Base-by-base conservation (phyloP, 2,888 invertebrate species). In the Tenthredo amoena region DNA sequence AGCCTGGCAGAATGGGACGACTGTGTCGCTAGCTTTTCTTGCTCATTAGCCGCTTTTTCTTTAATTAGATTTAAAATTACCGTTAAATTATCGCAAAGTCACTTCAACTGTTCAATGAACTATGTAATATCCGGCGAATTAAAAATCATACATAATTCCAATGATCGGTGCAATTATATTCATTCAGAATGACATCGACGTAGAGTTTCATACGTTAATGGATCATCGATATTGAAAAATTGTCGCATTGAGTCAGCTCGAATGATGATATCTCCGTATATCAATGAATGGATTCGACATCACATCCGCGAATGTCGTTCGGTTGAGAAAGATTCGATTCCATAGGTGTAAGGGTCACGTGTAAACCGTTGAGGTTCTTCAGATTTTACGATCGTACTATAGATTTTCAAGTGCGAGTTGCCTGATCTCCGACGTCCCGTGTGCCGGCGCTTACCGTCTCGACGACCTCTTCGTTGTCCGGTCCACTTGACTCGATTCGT, bases 381-480 rank as follows among this genome's bases (percentile, higher is more conserved):
- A 62, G 40, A 62, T 81, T 62, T 81, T 37, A 81, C 26, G 58
- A 58, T 58, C 81, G 5, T 62, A 40, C 81, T 55, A 40, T 40
- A 62, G 58, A 62, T 81, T 62, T 81, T 81, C 62, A 81, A 81
- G 81, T 81, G 81, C 62, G 62, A 81, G 18, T 81, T 50, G 15
- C 40, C 26, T 40, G 77, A 47, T 77, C 50, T 34, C 10, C 47
- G 47, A 76, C 31, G 76, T 76, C 76, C 47, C 47, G 47, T 76
- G 76, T 26, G 77, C 55, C 34, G 77, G 55, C 21, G 81, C 58
- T 81, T 31, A 81, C 34, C 81, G 58, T 81, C 62, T 58, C 81
- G 62, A 81, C 81, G 81, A 81, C 81, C 81, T 81, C 81, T 58
- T 81, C 81, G 81, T 81, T 81, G 81, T 81, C 81, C 81, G 40